phyloP scores from a whole-genome alignment of 2,113 vertebrate genomes.

The Cyprinodon brontotheroides region DNA sequence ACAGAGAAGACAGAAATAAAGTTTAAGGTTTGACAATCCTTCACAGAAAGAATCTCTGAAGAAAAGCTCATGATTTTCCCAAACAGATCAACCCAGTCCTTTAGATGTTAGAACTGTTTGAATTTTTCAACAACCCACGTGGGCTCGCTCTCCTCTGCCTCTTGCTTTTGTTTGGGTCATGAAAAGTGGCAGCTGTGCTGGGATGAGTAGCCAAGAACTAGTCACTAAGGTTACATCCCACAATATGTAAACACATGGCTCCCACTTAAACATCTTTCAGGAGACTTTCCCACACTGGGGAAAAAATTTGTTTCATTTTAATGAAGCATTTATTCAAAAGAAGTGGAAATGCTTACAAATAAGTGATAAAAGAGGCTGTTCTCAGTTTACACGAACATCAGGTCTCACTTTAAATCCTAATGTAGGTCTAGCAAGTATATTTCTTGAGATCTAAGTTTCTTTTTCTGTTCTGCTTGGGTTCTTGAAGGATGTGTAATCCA shows the following conservation, averaged over 20 bases:
- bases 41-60: constrained; percentile 1
- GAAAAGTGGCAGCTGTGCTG: constrained; percentile 19
- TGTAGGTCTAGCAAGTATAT: no score
- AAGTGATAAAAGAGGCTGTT: no score
- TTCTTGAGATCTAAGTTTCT: neutral
- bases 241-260: neutral
- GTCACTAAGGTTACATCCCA: neutral
- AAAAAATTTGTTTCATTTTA: neutral
- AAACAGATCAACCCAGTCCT: constrained; percentile 24
- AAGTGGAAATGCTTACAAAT: neutral
- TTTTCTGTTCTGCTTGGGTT: neutral
- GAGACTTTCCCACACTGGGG: constrained; percentile 1
- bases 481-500: neutral
- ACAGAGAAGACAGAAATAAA: neutral
- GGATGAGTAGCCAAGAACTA: constrained; percentile 18
- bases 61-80: constrained; percentile 10
- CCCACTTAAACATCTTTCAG: neutral
- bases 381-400: no score
- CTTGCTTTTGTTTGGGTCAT: constrained; percentile 18
- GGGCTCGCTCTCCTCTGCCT: constrained; percentile 1
- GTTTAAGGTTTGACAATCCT: neutral
- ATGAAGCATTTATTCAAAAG: neutral
- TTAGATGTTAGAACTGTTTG: constrained; percentile 21
- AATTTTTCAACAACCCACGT: constrained; percentile 5
- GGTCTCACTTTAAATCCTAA: no score